A percentile compares a stretch with the other conserved stretches of the same genome.
Evolutionary conservation across 53 echinoderm and acorn worm species (phyloP).

Genomic region (Paracentrotus lividus): DNA sequence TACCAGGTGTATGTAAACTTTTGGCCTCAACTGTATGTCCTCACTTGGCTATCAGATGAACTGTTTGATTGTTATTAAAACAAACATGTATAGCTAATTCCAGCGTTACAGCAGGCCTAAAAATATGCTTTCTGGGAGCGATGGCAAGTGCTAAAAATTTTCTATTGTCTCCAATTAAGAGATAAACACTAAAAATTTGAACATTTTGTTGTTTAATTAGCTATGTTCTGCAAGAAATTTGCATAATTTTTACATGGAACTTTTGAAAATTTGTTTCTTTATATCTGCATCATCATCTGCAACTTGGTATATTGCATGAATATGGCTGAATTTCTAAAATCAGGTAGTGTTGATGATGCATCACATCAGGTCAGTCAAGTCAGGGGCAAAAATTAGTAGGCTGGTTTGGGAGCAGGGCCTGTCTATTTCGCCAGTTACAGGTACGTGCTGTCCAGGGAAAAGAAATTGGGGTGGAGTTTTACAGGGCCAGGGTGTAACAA

Average conservation of each 20-base stretch:
- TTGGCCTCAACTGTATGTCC: no score
- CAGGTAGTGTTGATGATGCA: conserved; percentile 37
- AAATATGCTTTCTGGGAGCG: conserved; percentile 5
- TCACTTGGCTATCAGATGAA: conserved; percentile 30
- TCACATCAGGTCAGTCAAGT: conserved; percentile 37
- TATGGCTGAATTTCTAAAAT: conserved; percentile 35
- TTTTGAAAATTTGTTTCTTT: conserved; percentile 29
- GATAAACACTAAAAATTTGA: conserved; percentile 3
- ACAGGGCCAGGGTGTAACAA: conserved; percentile 16
- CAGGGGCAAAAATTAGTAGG: background rate
- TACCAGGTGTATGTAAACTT: no score
- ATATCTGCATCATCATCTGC: conserved; percentile 35
- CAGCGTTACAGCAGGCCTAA: conserved; percentile 4
- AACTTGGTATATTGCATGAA: conserved; percentile 48
- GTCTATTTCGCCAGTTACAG: background rate
- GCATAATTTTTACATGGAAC: conserved; percentile 33
- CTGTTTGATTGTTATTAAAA: conserved; percentile 23
- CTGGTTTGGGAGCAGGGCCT: conserved; percentile 41
- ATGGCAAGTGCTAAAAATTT: conserved; percentile 14
- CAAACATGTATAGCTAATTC: conserved; percentile 22
- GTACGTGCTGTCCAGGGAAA: conserved; percentile 39
- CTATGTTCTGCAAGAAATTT: conserved; percentile 31
- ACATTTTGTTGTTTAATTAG: no score
- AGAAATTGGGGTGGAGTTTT: conserved; percentile 38
- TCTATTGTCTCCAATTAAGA: conserved; percentile 32